A percentile compares a stretch with the other conserved stretches of the same genome.
phyloP scores from a whole-genome alignment of 2,797 vertebrate species.

The Cynodonichthys magdalenae region DNA sequence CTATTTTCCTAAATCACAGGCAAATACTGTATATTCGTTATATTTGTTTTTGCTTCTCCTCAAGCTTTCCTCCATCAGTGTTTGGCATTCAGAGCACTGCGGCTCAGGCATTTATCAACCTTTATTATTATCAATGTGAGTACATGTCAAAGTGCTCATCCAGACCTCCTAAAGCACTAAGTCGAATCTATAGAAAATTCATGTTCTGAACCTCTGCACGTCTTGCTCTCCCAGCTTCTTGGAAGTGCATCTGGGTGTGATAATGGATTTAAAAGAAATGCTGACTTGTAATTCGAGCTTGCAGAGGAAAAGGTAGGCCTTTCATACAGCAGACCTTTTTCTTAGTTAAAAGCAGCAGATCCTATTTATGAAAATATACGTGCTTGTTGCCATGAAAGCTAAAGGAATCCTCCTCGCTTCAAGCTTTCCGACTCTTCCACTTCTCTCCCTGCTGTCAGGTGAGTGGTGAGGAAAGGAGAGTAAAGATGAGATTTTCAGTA shows the following conservation, averaged over 20 bases:
- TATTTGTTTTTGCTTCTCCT: not conserved
- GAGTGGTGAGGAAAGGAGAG: not conserved
- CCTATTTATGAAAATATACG: not conserved
- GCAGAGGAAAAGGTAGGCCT: not conserved
- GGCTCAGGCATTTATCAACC: not conserved
- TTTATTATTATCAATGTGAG: not conserved
- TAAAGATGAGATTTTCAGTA: not conserved
- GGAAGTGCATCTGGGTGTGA: not conserved
- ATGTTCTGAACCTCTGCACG: not conserved
- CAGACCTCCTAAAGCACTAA: not conserved
- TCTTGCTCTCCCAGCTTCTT: no score
- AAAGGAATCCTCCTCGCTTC: not conserved
- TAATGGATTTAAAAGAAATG: not conserved
- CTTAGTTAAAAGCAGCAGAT: not conserved
- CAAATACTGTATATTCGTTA: not conserved
- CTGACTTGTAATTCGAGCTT: not conserved
- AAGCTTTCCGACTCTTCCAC: not conserved
- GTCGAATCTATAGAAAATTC: not conserved
- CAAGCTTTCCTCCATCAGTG: not conserved
- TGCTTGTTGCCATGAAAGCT: not conserved
- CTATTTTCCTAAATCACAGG: no score
- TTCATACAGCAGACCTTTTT: not conserved
- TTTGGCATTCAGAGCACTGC: not conserved
- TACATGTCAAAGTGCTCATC: not conserved
- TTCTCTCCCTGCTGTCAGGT: not conserved